phyloP scores from a whole-genome alignment of 2,888 invertebrate genomes.

The Octonoba sinensis region DNA sequence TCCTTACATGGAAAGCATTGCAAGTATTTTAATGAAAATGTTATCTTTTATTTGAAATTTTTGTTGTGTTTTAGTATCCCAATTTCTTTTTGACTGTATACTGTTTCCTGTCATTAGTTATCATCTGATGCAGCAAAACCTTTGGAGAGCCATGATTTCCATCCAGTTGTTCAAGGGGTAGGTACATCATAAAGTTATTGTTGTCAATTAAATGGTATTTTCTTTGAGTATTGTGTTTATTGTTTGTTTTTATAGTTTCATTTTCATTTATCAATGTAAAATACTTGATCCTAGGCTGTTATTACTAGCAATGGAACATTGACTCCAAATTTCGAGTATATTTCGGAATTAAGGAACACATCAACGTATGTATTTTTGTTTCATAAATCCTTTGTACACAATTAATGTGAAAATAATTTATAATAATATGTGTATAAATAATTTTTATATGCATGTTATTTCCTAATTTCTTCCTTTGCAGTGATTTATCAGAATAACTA shows the following conservation, averaged over 20 bases:
- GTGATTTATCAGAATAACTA: too few relatives aligned
- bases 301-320: conserved; percentile 95
- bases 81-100: neutral
- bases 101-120: conserved; percentile 71
- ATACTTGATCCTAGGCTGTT: conserved; percentile 80
- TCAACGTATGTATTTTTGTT: conserved; percentile 73
- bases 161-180: conserved; percentile 74
- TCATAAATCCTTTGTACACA: too few relatives aligned
- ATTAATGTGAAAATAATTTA: too few relatives aligned
- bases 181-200: conserved; percentile 69
- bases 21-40: conserved; percentile 67
- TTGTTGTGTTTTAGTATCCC: neutral
- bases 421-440: too few relatives aligned
- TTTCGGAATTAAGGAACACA: conserved; percentile 84
- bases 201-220: neutral
- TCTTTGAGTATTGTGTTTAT: neutral
- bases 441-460: too few relatives aligned
- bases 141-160: conserved; percentile 83
- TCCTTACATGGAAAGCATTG: conserved; percentile 90
- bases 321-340: conserved; percentile 94
- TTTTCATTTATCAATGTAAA: conserved; percentile 10
- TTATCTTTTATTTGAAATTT: neutral
- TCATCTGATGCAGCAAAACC: conserved; percentile 85
- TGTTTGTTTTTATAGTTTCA: neutral
- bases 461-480: too few relatives aligned